Conservation (phyloP, 2,113 vertebrate genomes). For the Upupa epops region DNA sequence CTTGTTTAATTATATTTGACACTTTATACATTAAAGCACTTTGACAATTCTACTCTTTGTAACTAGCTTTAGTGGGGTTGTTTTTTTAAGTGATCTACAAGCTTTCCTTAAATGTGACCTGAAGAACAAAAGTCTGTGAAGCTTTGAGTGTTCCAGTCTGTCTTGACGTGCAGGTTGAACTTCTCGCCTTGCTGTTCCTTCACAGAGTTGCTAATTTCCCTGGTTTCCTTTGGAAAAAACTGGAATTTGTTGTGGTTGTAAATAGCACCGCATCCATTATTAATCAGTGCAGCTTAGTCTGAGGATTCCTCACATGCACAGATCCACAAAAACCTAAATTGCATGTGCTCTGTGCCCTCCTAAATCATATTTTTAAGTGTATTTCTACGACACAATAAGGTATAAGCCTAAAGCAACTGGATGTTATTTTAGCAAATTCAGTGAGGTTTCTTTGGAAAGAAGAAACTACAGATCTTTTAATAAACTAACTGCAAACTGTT, state of each 20-base stretch:
- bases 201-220: background rate
- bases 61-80: background rate
- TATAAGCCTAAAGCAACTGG: background rate
- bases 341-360: background rate
- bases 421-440: background rate
- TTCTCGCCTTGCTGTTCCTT: background rate
- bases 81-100: background rate
- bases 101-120: constrained; percentile 26
- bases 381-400: background rate
- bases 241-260: background rate
- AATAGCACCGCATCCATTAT: background rate
- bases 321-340: background rate
- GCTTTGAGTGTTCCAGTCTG: background rate
- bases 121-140: constrained; percentile 22
- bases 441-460: background rate
- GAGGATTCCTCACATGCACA: background rate
- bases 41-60: constrained; percentile 52
- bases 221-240: background rate
- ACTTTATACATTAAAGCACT: constrained; percentile 66
- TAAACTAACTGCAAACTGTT: background rate
- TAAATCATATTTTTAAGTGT: background rate
- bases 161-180: background rate
- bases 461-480: background rate
- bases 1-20: constrained; percentile 50
- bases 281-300: background rate